Conservation (phyloP, 2,797 vertebrate species). For the Kryptolebias ocellatus region DNA sequence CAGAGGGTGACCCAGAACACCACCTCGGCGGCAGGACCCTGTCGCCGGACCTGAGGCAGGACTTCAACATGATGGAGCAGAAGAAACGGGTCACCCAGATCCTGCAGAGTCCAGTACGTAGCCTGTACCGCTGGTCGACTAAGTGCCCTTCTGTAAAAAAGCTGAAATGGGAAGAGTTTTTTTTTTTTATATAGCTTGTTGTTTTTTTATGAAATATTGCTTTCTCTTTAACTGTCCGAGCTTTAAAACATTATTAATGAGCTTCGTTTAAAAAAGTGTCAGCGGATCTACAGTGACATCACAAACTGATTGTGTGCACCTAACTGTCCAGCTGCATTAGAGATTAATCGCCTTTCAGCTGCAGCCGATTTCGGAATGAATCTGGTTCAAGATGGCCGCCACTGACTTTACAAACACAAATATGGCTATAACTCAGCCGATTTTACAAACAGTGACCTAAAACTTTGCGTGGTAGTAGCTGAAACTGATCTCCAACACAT, state of each 20-base stretch:
- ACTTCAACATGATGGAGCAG: conserved; percentile 98
- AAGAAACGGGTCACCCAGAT: conserved; percentile 97
- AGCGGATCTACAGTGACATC: too few relatives aligned
- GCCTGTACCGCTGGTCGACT: conserved; percentile 18
- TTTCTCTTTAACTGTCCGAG: not conserved
- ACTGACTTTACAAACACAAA: too few relatives aligned
- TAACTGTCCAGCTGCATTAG: too few relatives aligned
- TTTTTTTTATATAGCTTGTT: conserved; percentile 3
- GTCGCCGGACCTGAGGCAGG: conserved; percentile 94
- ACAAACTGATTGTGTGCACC: too few relatives aligned
- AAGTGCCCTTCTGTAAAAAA: conserved; percentile 55
- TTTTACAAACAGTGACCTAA: too few relatives aligned
- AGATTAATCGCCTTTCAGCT: too few relatives aligned
- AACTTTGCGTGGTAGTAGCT: too few relatives aligned
- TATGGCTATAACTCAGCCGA: too few relatives aligned
- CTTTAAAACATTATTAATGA: not conserved
- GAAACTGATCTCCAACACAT: too few relatives aligned
- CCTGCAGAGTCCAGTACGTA: conserved; percentile 91
- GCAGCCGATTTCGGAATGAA: too few relatives aligned
- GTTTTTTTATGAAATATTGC: too few relatives aligned
- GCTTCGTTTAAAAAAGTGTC: not conserved
- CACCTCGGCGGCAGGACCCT: conserved; percentile 87
- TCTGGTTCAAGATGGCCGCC: too few relatives aligned
- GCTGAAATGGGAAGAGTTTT: conserved; percentile 9
- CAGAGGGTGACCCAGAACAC: conserved; percentile 87